These are phyloP conservation scores for Ctenoplectra terminalis DNA, from an alignment of 1,140 invertebrate genomes.

Conservation along the genomic window DNA sequence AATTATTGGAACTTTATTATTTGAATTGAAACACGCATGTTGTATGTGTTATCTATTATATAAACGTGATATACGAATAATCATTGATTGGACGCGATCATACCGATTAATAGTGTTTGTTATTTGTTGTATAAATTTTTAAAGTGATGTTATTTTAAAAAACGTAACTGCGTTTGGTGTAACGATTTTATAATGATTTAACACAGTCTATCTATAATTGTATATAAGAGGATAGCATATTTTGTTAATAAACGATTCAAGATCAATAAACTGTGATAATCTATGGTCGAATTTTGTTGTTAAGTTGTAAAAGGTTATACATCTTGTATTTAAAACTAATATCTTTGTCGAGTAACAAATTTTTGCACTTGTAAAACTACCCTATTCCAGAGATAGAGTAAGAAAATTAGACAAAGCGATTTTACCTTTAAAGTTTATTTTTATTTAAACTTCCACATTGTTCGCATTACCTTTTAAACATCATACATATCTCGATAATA, in stretches of 20 bases:
- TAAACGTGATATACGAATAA: background rate
- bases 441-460: constrained; percentile 70
- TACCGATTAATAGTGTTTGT: background rate
- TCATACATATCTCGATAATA: constrained; percentile 74
- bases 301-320: constrained; percentile 76
- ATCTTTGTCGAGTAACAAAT: too few species aligned
- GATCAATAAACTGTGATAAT: constrained; percentile 72
- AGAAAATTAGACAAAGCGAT: too few species aligned
- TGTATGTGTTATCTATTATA: background rate
- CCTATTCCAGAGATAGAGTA: constrained; percentile 50
- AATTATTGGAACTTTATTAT: background rate
- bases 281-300: background rate
- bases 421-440: constrained; percentile 54
- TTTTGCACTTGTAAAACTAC: too few species aligned
- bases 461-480: constrained; percentile 73
- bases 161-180: background rate
- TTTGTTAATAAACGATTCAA: constrained; percentile 73
- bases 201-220: constrained; percentile 39
- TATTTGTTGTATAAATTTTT: constrained; percentile 31
- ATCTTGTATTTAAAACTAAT: constrained; percentile 72
- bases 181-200: constrained; percentile 51
- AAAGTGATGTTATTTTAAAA: constrained; percentile 7
- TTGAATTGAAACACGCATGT: background rate
- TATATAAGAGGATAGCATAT: constrained; percentile 74
- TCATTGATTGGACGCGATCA: background rate